Percentiles rank a stretch among this genome's conserved stretches.
Conservation (phyloP, 2,888 invertebrate species). For the Meiosimyza platycephala region DNA sequence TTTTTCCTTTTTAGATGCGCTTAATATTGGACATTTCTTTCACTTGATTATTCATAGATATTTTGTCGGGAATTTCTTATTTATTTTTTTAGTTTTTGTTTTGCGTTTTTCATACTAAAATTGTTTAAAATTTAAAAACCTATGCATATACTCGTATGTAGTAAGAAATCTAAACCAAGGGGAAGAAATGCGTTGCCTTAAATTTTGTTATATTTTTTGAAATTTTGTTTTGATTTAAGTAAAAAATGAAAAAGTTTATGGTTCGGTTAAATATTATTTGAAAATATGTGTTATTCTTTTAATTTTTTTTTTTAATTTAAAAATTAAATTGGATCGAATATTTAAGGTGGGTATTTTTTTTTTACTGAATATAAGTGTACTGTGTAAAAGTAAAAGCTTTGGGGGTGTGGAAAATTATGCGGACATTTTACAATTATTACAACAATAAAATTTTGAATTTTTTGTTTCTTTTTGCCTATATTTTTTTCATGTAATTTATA, state of each 20-base stretch:
- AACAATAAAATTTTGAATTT: slow-evolving; percentile 39
- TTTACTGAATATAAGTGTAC: neutral
- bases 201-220: too few relatives aligned
- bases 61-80: too few relatives aligned
- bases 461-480: slow-evolving; percentile 8
- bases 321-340: neutral
- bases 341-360: slow-evolving; percentile 6
- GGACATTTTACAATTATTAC: slow-evolving; percentile 29
- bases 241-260: too few relatives aligned
- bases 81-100: neutral
- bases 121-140: slow-evolving; percentile 51
- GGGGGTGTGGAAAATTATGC: neutral
- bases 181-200: slow-evolving; percentile 44
- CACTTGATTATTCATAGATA: too few relatives aligned
- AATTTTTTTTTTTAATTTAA: neutral
- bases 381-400: neutral
- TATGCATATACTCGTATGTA: slow-evolving; percentile 46
- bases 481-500: slow-evolving; percentile 13
- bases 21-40: too few relatives aligned
- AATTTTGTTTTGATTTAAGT: too few relatives aligned
- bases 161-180: slow-evolving; percentile 59
- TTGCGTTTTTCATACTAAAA: neutral
- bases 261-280: too few relatives aligned
- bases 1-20: neutral
- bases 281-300: too few relatives aligned